These are phyloP conservation scores for rat (Rattus norvegicus) DNA, from an alignment of 2,113 vertebrate genomes.

Conservation along the genomic window GRCr8 NC_086026.1:75233001-75233500, in stretches of 20 bases:
- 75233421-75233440: slow-evolving; percentile 1
- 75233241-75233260: background rate
- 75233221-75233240: background rate
- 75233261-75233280: too few relatives aligned
- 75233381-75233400: slow-evolving; percentile 54
- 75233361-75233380: slow-evolving; percentile 74
- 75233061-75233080: slow-evolving; percentile 35
- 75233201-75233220: background rate
- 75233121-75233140: background rate
- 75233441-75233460: slow-evolving; percentile 46
- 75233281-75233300: too few relatives aligned
- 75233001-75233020: slow-evolving; percentile 40
- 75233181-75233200: background rate
- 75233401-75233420: slow-evolving; percentile 69
- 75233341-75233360: slow-evolving; percentile 78
- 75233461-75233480: slow-evolving; percentile 83
- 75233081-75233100: slow-evolving; percentile 26
- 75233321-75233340: slow-evolving; percentile 63
- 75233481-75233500: slow-evolving; percentile 60
- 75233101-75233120: slow-evolving; percentile 26
- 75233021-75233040: slow-evolving; percentile 24
- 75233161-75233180: background rate
- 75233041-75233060: background rate
- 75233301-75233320: slow-evolving; percentile 20
- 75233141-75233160: background rate